phyloP scores from a whole-genome alignment of 2,797 vertebrate genomes.

The Spheniscus humboldti region DNA sequence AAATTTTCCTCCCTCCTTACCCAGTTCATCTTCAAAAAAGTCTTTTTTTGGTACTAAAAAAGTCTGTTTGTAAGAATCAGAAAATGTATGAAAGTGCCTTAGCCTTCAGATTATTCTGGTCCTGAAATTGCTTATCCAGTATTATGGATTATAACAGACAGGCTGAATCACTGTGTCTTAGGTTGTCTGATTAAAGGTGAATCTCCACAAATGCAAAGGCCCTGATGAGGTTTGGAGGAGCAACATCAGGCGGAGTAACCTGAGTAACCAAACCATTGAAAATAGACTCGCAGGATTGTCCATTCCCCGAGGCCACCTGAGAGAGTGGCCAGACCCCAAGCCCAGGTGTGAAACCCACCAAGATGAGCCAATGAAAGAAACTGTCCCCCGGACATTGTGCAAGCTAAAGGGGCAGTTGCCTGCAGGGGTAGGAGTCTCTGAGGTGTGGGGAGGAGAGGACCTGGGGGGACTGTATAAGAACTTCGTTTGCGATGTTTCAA shows the following conservation, averaged over 20 bases:
- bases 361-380: neutral
- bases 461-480: neutral
- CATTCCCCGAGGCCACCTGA: too few species aligned
- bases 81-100: neutral
- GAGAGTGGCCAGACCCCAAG: neutral
- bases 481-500: neutral
- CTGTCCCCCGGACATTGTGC: accelerated
- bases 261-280: neutral
- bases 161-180: neutral
- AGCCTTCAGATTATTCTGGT: neutral
- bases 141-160: neutral
- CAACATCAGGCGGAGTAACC: neutral
- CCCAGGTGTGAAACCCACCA: neutral
- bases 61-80: neutral
- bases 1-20: neutral
- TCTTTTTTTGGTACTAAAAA: neutral
- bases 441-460: neutral
- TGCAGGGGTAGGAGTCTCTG: neutral
- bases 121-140: neutral
- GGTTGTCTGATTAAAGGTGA: neutral
- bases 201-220: neutral
- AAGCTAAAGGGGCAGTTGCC: neutral
- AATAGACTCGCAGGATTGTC: accelerated
- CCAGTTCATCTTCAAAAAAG: neutral
- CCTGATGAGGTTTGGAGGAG: neutral